phyloP scores from a whole-genome alignment of 2,888 invertebrate genomes.

The Autographa gamma region DNA sequence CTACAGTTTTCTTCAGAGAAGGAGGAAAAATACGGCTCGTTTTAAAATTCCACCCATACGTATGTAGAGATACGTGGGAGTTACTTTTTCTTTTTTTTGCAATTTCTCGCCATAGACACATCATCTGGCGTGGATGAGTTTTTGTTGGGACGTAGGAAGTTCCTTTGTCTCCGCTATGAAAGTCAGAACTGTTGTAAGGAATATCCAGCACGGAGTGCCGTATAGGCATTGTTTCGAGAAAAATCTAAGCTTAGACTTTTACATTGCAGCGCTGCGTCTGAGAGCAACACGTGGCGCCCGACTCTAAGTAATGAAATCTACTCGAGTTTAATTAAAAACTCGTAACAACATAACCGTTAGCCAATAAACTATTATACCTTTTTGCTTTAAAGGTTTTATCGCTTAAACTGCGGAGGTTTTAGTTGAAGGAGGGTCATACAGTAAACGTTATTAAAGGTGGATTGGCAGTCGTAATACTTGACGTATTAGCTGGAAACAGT shows the following conservation, averaged over 20 bases:
- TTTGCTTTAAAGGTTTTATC: constrained; percentile 36
- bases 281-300: constrained; percentile 80
- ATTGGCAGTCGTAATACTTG: constrained; percentile 66
- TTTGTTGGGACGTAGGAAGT: constrained; percentile 87
- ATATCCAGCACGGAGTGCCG: constrained; percentile 78
- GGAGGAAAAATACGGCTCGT: constrained; percentile 80
- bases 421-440: constrained; percentile 67
- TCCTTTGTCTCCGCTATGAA: constrained; percentile 86
- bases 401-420: constrained; percentile 67
- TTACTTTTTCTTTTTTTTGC: constrained; percentile 81
- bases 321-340: constrained; percentile 78
- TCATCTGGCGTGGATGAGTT: constrained; percentile 88
- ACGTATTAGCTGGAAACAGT: background rate
- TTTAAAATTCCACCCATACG: constrained; percentile 82
- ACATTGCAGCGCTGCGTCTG: constrained; percentile 65
- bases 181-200: constrained; percentile 87
- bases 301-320: constrained; percentile 83
- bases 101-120: constrained; percentile 88
- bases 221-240: constrained; percentile 83
- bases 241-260: constrained; percentile 83
- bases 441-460: constrained; percentile 75
- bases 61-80: constrained; percentile 71
- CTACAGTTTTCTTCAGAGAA: constrained; percentile 82
- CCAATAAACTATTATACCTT: constrained; percentile 73
- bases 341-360: constrained; percentile 70